These are phyloP conservation scores for Ichneumoninae sp. DNA, from an alignment of 2,888 invertebrate genomes.

Conservation along the genomic window DNA sequence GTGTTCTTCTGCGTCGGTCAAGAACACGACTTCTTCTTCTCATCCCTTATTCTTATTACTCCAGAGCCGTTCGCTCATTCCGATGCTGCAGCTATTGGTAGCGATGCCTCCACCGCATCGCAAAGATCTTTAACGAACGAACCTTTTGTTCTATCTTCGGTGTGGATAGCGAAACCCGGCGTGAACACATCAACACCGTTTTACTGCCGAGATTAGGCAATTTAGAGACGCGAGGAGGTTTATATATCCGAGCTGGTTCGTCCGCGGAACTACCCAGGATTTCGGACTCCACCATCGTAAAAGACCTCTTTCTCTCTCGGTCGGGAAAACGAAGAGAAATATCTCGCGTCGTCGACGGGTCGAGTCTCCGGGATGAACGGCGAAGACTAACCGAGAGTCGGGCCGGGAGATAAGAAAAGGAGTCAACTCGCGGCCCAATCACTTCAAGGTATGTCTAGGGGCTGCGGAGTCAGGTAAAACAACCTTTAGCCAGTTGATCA, in stretches of 20 bases:
- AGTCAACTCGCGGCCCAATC: constrained; percentile 56
- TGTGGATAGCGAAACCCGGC: constrained; percentile 64
- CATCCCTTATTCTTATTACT: constrained; percentile 76
- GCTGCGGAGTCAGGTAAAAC: constrained; percentile 45
- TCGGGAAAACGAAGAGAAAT: constrained; percentile 23
- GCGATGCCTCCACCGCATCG: not conserved
- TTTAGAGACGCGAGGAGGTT: constrained; percentile 27
- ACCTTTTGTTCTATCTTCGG: constrained; percentile 79
- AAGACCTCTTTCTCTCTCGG: constrained; percentile 39
- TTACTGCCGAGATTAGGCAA: constrained; percentile 73
- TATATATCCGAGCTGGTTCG: constrained; percentile 20
- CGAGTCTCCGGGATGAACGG: not conserved
- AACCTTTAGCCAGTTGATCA: constrained; percentile 36
- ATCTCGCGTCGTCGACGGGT: constrained; percentile 5
- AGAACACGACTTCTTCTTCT: constrained; percentile 19
- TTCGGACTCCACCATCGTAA: constrained; percentile 46
- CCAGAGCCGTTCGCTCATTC: constrained; percentile 37
- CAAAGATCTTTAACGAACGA: constrained; percentile 36
- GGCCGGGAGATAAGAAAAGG: constrained; percentile 52
- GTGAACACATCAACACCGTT: constrained; percentile 80
- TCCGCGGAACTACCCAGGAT: constrained; percentile 35
- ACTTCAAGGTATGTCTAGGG: constrained; percentile 4
- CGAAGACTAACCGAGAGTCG: constrained; percentile 4
- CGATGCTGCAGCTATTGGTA: not conserved
- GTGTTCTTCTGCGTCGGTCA: constrained; percentile 8